phyloP scores from a whole-genome alignment of 2,797 vertebrate species.

The Micromesistius poutassou region DNA sequence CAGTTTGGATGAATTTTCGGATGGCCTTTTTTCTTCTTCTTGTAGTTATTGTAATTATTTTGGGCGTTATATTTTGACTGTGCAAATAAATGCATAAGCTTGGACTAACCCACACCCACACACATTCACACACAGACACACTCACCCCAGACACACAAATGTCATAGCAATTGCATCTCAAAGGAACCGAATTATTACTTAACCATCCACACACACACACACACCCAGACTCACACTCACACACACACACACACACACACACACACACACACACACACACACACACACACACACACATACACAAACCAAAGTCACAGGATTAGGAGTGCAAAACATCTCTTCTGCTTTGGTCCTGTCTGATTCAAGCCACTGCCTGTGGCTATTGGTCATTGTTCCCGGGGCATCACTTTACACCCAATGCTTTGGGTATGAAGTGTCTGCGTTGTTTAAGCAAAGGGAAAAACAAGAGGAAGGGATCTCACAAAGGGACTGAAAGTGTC shows the following conservation, averaged over 20 bases:
- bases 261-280: no score
- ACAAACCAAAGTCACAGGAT: not conserved
- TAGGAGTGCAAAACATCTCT: no score
- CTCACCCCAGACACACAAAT: not conserved
- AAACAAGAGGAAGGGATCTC: not conserved
- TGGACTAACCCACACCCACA: constrained; percentile 6
- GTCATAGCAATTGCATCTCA: no score
- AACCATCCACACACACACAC: no score
- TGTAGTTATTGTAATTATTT: not conserved
- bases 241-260: no score
- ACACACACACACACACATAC: not conserved
- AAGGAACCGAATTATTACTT: no score
- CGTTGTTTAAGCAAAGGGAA: not conserved
- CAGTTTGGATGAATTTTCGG: constrained; percentile 49
- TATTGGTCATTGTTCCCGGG: no score
- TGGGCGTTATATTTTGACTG: constrained; percentile 33
- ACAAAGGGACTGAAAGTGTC: no score
- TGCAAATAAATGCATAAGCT: constrained; percentile 14
- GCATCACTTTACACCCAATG: constrained; percentile 11
- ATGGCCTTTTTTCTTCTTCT: constrained; percentile 56
- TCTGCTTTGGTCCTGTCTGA: no score
- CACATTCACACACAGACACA: constrained; percentile 5
- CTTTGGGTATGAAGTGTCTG: constrained; percentile 12
- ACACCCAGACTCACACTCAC: no score
- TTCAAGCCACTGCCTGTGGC: no score